Evolutionary conservation across 2,888 invertebrate species (phyloP), one percentile per base, ranked within the genome.

Genomic region (Tinea trinotella): DNA sequence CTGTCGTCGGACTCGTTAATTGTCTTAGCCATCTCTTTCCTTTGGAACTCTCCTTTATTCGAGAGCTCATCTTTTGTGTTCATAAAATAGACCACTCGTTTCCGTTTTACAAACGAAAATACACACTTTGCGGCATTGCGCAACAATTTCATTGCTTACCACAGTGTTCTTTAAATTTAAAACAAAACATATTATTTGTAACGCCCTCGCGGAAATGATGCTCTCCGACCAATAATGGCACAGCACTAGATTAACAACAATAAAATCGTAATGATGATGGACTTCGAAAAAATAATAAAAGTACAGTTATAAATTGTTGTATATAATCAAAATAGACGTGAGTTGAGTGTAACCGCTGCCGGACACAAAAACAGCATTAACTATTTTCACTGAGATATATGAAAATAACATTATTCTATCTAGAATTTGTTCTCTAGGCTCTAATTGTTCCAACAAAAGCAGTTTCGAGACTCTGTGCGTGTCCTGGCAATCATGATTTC

Each of bases 1-100:
- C 77, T 79, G 78, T 82, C 81, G 74, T 74, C 80, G 67, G 67
- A 68, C 68, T 68, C 75, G 75, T 78, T 83, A 78, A 83, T 80
- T 81, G 77, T 77, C 74, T 76, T 70, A 65, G 65, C 62, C 62
- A 64, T 63, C 54, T 53, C 65, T 63, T 67, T 69, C 60, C 71
- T 71, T 68, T 66, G 58, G 59, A 61, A 64, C 64, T 68, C 64
- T 64, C 62, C 68, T 68, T 69, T 68, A 68, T 68, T 68, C 63
- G 62, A 72, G 66, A 71, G 60, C 65, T 60, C 66, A 64, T 68
- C 66, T 70, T 70, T 69, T 65, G 60, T 63, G 60, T 64, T 70
- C 67, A 64, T 70, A 67, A 76, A 75, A 76, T 71, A 69, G 66
- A 69, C 67, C 65, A 63, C 62, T 66, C 61, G 63, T 68, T 71